Evolutionary conservation across 2,113 vertebrate genomes (phyloP).

Genomic region (Lagopus leucura): DNA sequence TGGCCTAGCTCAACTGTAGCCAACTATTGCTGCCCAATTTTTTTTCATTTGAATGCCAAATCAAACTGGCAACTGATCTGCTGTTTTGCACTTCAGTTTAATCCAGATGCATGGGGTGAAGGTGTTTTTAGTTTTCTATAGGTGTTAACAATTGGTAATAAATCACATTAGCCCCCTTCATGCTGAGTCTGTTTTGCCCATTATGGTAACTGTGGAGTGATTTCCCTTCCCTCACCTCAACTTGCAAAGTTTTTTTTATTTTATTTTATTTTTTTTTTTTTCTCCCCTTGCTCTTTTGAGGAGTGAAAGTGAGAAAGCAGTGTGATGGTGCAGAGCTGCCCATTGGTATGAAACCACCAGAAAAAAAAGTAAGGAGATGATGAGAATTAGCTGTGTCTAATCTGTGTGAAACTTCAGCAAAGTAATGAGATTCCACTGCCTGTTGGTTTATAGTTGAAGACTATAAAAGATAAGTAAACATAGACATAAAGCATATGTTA

Average conservation of each 20-base stretch:
- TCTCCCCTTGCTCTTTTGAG: background rate
- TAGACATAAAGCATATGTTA: background rate
- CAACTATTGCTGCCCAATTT: background rate
- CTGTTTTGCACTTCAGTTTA: background rate
- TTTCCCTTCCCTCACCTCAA: background rate
- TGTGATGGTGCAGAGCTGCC: background rate
- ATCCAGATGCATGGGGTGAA: background rate
- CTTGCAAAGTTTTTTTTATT: background rate
- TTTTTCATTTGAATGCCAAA: background rate
- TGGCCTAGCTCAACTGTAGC: background rate
- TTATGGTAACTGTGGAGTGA: background rate
- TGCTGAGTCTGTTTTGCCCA: background rate
- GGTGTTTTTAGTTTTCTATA: background rate
- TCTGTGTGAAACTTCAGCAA: background rate
- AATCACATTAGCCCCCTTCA: background rate
- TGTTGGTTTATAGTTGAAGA: slow-evolving; percentile 22
- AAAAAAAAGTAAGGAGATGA: background rate
- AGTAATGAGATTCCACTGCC: background rate
- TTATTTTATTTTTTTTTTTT: background rate
- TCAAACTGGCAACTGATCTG: background rate
- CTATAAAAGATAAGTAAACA: background rate
- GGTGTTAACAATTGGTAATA: background rate
- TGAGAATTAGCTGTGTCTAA: background rate
- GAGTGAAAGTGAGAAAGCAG: background rate
- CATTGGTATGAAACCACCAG: background rate